Conservation (phyloP, 2,888 invertebrate genomes). For the Melanargia galathea region DNA sequence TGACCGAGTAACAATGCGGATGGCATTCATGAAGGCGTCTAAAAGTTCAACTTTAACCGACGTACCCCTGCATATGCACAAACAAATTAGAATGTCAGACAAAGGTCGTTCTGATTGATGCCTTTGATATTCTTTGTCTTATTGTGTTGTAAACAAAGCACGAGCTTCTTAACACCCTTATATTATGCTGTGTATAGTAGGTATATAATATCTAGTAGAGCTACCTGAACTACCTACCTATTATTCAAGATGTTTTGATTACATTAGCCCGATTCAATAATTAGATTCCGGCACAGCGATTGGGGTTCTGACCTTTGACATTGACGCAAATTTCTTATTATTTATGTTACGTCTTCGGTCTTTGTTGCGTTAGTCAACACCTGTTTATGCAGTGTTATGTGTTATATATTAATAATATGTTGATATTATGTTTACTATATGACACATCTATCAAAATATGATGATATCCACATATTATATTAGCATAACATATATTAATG, state of each 20-base stretch:
- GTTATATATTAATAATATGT: neutral
- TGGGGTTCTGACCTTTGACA: conserved; percentile 73
- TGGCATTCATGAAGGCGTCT: conserved; percentile 52
- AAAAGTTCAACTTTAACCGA: conserved; percentile 66
- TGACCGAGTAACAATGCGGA: conserved; percentile 62
- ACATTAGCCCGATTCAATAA: conserved; percentile 19
- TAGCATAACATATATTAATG: neutral
- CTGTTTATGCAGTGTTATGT: conserved; percentile 17
- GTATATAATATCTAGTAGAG: neutral
- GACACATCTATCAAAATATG: neutral
- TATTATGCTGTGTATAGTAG: neutral
- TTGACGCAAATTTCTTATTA: conserved; percentile 58
- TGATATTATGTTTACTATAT: conserved; percentile 14
- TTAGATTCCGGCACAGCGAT: conserved; percentile 51
- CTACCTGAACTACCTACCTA: neutral
- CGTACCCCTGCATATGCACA: conserved; percentile 56
- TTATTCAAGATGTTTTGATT: conserved; percentile 11
- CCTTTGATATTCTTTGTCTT: conserved; percentile 49
- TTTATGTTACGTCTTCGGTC: conserved; percentile 57
- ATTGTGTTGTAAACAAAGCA: conserved; percentile 26
- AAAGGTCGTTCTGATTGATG: conserved; percentile 67
- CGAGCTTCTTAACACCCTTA: neutral
- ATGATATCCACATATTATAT: neutral
- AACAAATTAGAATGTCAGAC: conserved; percentile 63
- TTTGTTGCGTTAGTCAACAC: conserved; percentile 40